Conservation (phyloP, 2,113 vertebrate species). For the Mormyrus iriodes region DNA sequence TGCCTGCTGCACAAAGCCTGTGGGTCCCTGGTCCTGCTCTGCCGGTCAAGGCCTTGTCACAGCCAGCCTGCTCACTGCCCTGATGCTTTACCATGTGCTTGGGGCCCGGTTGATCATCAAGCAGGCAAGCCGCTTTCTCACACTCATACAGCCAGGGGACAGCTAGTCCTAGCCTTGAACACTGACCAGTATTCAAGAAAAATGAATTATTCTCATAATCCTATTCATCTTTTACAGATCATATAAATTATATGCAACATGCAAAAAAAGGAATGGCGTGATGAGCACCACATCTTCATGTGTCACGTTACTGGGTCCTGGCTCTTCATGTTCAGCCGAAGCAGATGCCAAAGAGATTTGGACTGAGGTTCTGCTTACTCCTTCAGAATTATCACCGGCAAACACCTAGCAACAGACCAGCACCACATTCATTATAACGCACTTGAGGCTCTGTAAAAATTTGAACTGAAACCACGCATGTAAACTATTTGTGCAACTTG, state of each 20-base stretch:
- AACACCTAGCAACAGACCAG: background rate
- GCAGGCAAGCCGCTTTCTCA: constrained; percentile 26
- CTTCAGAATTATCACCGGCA: background rate
- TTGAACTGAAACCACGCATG: background rate
- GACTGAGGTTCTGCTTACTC: background rate
- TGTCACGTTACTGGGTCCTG: background rate
- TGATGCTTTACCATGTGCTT: constrained; percentile 30
- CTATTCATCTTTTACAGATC: constrained; percentile 31
- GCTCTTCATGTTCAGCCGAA: background rate
- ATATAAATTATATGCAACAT: constrained; percentile 8
- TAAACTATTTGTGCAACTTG: background rate
- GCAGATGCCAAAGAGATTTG: background rate
- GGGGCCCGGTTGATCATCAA: constrained; percentile 34
- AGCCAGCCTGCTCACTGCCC: constrained; percentile 31
- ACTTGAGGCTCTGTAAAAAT: background rate
- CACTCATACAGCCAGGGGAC: background rate
- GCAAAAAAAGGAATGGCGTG: background rate
- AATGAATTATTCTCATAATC: background rate
- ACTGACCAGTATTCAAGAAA: background rate
- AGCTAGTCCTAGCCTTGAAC: background rate
- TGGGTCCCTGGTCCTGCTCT: constrained; percentile 16
- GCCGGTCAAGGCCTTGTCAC: constrained; percentile 24
- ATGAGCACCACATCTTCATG: background rate
- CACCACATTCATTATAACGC: background rate
- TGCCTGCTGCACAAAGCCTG: background rate